Evolutionary conservation across 2,113 vertebrate genomes (phyloP).

Genomic region (Talpa occidentalis): DNA sequence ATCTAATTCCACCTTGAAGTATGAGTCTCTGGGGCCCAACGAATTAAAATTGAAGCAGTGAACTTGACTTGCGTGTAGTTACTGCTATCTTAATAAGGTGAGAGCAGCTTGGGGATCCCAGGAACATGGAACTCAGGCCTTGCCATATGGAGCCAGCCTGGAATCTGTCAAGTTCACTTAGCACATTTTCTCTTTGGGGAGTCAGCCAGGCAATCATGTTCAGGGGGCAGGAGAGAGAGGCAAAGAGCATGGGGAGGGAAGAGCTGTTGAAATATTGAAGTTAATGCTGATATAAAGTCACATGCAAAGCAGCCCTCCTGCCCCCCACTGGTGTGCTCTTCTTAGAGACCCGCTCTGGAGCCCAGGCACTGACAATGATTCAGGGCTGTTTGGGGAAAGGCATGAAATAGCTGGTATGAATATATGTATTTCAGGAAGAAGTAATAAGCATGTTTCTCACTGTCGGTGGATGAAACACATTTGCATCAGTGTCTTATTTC

Average conservation of each 20-base stretch:
- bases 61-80: constrained; percentile 87
- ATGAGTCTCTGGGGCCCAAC: constrained; percentile 73
- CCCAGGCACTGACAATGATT: constrained; percentile 79
- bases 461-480: background rate
- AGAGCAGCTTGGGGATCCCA: constrained; percentile 85
- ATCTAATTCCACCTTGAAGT: constrained; percentile 59
- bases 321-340: constrained; percentile 45
- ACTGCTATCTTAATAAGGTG: constrained; percentile 90
- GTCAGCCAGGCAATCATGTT: constrained; percentile 87
- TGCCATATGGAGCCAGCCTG: constrained; percentile 92
- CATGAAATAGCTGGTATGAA: background rate
- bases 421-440: constrained; percentile 48
- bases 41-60: constrained; percentile 80
- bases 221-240: constrained; percentile 86
- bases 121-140: constrained; percentile 82
- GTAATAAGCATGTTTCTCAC: constrained; percentile 41
- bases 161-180: constrained; percentile 93
- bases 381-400: constrained; percentile 68
- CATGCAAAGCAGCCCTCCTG: constrained; percentile 65
- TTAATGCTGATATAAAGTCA: constrained; percentile 82
- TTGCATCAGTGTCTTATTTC: constrained; percentile 50
- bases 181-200: constrained; percentile 90
- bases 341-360: constrained; percentile 75
- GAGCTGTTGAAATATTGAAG: constrained; percentile 85
- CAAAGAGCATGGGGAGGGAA: constrained; percentile 54